Evolutionary conservation across 92 coral and sea anemone species (phyloP).

Genomic region (Zoanthus solanderi): DNA sequence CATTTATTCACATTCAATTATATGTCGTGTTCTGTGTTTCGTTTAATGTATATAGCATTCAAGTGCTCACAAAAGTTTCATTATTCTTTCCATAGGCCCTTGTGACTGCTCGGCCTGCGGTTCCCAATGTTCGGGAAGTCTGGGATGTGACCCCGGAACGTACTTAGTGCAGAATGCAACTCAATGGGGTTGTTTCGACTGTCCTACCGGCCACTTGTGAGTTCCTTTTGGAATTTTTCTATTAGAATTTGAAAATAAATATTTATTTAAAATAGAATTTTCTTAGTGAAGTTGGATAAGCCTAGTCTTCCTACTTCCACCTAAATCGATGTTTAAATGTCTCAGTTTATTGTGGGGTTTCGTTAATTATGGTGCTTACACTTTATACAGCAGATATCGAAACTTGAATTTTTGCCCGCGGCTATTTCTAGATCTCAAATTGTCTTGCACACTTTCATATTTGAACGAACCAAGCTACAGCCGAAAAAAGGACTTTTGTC

Average conservation of each 20-base stretch:
- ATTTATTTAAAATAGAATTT: background rate
- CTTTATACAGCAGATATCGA: background rate
- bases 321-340: background rate
- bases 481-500: background rate
- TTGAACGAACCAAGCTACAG: background rate
- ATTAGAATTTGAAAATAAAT: background rate
- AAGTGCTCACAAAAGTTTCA: background rate
- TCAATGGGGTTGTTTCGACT: conserved; percentile 82
- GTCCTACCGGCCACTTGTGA: conserved; percentile 92
- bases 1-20: conserved; percentile 36
- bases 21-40: background rate
- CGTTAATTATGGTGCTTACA: background rate
- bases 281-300: too few species aligned
- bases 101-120: conserved; percentile 96
- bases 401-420: background rate
- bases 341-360: background rate
- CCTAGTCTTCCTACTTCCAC: too few species aligned
- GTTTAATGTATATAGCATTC: background rate
- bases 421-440: background rate
- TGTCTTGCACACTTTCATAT: background rate
- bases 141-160: conserved; percentile 85
- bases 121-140: conserved; percentile 79
- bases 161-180: conserved; percentile 73
- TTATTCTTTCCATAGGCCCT: conserved; percentile 61
- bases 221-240: conserved; percentile 38